Conservation (phyloP, 2,888 invertebrate genomes). For the Galerucella nymphaeae region DNA sequence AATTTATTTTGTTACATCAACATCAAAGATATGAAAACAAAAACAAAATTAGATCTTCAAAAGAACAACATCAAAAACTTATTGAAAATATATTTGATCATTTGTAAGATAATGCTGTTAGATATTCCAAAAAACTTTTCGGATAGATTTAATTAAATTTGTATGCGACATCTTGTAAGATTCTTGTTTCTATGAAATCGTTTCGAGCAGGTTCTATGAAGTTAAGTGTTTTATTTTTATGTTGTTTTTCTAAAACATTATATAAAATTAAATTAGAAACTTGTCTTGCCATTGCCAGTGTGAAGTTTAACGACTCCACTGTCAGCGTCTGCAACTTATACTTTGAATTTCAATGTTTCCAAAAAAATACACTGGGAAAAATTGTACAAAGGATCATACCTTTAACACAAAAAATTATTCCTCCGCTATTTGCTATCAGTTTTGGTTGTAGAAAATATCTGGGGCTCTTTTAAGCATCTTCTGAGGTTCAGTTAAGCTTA, state of each 20-base stretch:
- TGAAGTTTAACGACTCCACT: conserved; percentile 1
- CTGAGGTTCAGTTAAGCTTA: too few relatives aligned
- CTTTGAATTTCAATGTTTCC: background rate
- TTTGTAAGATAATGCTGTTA: background rate
- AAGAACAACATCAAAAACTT: too few relatives aligned
- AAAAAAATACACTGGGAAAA: background rate
- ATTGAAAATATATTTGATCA: background rate
- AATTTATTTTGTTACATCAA: too few relatives aligned
- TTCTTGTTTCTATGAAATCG: background rate
- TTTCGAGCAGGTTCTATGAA: background rate
- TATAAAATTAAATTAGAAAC: background rate
- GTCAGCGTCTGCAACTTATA: background rate
- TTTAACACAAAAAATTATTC: too few relatives aligned
- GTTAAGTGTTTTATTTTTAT: background rate
- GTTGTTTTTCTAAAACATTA: background rate
- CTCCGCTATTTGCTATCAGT: too few relatives aligned
- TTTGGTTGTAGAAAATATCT: too few relatives aligned
- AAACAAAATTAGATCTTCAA: too few relatives aligned
- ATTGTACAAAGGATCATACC: background rate
- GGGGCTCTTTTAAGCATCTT: too few relatives aligned
- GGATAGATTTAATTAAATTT: background rate
- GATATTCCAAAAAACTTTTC: background rate
- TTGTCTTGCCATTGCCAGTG: background rate
- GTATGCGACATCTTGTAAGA: background rate
- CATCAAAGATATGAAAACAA: too few relatives aligned